Base-by-base conservation (phyloP, 1,140 invertebrate genomes). In the Sinella curviseta region DNA sequence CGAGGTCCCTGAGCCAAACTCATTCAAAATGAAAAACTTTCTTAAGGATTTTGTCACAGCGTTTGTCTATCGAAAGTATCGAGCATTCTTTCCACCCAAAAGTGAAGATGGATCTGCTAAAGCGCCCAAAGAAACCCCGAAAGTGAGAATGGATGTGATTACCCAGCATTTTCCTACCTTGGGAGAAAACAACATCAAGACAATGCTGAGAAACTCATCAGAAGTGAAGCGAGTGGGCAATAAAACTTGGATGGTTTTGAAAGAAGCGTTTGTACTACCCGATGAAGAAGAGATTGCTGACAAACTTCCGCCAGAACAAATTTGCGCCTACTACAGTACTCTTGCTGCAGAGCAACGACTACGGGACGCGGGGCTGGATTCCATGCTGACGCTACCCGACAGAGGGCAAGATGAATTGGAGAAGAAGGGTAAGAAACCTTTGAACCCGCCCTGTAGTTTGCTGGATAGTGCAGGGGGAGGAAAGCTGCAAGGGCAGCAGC, bases 1-100 rank as follows among this genome's bases (percentile, higher is more conserved):
- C 84, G 92, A 93, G 87, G 92, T 93, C 20, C 92, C 92, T 8
- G 90, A 89, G 39, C 91, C 91, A 14, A 93, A 92, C 84, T 93
- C 92, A 1, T 92, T 92, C 85, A 85, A 89, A 77, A 90, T 91
- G 0, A 91, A 91, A 79, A 90, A 90, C 79, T 92, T 92, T 84
- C 87, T 90, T 24, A 86, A 90, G 78, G 91, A 93, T 82, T 93
- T 92, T 85, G 85, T 92, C 1, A 90, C 92, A 86, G 90, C 90
- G 81, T 75, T 12, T 48, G 73, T 76, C 54, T 79, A 80, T 26
- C 39, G 28, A 70, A 77, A 34, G 33, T 79, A 39, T 35, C 17
- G 60, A 76, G 17, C 1, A 34, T 26, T 39, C 34, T 31, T 26
- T 20, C 39, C 39, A 48, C 57, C 24, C 26, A 4, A 16, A 65